Conservation (phyloP, 2,888 invertebrate species). For the Alsophila aescularia region DNA sequence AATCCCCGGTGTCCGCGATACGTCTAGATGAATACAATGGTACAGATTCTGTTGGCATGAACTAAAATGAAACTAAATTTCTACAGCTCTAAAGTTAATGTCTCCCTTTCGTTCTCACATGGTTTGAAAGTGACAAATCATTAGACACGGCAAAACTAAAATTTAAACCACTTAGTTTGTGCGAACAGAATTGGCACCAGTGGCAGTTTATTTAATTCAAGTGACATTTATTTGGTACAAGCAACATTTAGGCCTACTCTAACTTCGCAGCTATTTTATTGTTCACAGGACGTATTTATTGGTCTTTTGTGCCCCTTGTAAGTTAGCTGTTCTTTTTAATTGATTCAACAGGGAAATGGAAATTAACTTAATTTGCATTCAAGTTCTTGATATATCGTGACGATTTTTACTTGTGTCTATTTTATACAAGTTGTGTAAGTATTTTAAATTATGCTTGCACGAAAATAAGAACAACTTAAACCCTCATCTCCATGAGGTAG, state of each 20-base stretch:
- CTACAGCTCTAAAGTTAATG: no score
- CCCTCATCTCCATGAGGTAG: conserved; percentile 50
- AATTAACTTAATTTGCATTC: conserved; percentile 35
- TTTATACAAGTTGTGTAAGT: conserved; percentile 17
- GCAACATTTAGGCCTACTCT: conserved; percentile 78
- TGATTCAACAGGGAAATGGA: conserved; percentile 40
- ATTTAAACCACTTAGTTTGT: no score
- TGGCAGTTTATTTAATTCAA: conserved; percentile 67
- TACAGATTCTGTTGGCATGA: no score
- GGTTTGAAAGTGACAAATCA: no score
- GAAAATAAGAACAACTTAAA: conserved; percentile 31
- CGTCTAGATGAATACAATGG: conserved; percentile 57
- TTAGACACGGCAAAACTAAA: no score
- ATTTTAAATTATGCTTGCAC: no score
- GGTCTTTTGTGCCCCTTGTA: conserved; percentile 66
- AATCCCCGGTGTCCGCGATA: conserved; percentile 72
- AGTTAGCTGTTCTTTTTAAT: neutral
- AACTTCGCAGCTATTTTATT: conserved; percentile 62
- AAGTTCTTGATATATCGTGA: neutral
- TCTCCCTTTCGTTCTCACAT: no score
- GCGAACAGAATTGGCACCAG: no score
- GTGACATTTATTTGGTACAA: conserved; percentile 59
- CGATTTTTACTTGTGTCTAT: neutral
- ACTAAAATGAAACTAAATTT: no score
- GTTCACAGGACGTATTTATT: conserved; percentile 75